Percentiles rank a stretch among this genome's conserved stretches.
These are phyloP conservation scores for Trochalopteron elliotii DNA, from an alignment of 2,113 vertebrate species.

Conservation along the genomic window DNA sequence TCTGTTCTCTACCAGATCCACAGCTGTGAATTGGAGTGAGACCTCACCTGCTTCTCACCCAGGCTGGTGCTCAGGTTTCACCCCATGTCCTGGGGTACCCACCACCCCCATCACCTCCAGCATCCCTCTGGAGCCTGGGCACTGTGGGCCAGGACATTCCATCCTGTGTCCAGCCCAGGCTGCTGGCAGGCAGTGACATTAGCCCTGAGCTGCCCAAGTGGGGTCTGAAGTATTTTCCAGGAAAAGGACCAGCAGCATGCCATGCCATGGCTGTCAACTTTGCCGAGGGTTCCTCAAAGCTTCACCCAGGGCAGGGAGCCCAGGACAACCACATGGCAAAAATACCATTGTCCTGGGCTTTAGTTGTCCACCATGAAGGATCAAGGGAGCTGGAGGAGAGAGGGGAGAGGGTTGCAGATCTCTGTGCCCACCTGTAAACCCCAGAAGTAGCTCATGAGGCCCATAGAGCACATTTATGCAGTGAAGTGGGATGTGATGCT, in stretches of 20 bases:
- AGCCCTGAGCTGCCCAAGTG: neutral
- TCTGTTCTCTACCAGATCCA: neutral
- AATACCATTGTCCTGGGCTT: neutral
- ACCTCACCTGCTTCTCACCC: neutral
- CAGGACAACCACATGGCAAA: neutral
- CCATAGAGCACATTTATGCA: neutral
- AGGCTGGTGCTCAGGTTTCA: neutral
- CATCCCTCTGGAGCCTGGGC: fast-evolving
- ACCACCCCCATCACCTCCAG: neutral
- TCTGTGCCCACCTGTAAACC: neutral
- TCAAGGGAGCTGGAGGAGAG: neutral
- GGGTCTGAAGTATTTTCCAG: neutral
- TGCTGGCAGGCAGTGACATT: neutral
- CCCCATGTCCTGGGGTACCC: neutral
- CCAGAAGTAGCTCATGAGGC: neutral
- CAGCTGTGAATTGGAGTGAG: neutral
- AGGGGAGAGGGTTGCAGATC: neutral
- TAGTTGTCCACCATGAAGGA: neutral
- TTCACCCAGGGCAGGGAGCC: neutral
- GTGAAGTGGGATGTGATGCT: neutral
- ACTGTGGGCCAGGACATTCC: fast-evolving
- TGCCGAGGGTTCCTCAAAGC: neutral
- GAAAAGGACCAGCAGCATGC: neutral
- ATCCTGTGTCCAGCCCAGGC: neutral
- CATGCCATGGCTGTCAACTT: fast-evolving